Conservation (phyloP, 2,888 invertebrate genomes). For the Scelioninae gen. 1 region DNA sequence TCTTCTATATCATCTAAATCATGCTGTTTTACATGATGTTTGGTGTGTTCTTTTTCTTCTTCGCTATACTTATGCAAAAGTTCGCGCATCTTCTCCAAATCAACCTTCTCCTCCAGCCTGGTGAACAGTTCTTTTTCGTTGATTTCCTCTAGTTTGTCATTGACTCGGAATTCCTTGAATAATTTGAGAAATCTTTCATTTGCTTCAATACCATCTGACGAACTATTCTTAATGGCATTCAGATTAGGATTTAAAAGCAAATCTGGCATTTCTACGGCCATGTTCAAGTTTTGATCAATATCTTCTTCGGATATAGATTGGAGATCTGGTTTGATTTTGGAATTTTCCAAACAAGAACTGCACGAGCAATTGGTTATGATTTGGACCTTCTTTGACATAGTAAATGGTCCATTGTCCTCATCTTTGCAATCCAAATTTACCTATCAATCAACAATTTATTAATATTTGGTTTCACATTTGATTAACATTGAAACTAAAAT, state of each 20-base stretch:
- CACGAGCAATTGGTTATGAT: slow-evolving; percentile 89
- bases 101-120: slow-evolving; percentile 78
- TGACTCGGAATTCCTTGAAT: slow-evolving; percentile 79
- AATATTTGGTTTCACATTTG: too few species aligned
- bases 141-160: slow-evolving; percentile 79
- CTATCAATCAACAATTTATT: too few species aligned
- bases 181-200: slow-evolving; percentile 85
- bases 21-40: slow-evolving; percentile 67
- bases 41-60: slow-evolving; percentile 72
- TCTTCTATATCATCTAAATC: slow-evolving; percentile 65
- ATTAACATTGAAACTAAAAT: too few species aligned
- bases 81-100: slow-evolving; percentile 78
- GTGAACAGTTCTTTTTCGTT: slow-evolving; percentile 79
- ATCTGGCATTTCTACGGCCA: slow-evolving; percentile 82
- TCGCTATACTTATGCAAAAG: slow-evolving; percentile 76
- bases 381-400: slow-evolving; percentile 87
- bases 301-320: slow-evolving; percentile 80
- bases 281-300: slow-evolving; percentile 79
- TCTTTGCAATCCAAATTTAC: slow-evolving; percentile 87
- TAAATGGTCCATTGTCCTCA: slow-evolving; percentile 85
- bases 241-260: slow-evolving; percentile 80
- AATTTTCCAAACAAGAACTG: slow-evolving; percentile 86
- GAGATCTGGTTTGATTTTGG: slow-evolving; percentile 81
- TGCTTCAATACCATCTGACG: slow-evolving; percentile 84
- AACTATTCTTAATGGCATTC: slow-evolving; percentile 80